Percentiles rank a stretch among this genome's conserved stretches.
Evolutionary conservation across 2,888 invertebrate genomes (phyloP).

Genomic region (Meloe dianella): DNA sequence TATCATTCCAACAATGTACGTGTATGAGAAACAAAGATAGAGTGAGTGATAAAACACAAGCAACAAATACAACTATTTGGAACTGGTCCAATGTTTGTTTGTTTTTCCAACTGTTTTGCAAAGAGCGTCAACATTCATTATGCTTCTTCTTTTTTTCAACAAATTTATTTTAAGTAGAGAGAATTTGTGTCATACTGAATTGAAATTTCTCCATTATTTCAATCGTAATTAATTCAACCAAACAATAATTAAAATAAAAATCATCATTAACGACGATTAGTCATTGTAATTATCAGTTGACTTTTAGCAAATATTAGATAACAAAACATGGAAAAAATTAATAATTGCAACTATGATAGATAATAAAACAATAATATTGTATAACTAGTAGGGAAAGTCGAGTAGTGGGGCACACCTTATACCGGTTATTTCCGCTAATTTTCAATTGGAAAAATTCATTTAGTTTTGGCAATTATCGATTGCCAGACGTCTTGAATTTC

Average conservation of each 20-base stretch:
- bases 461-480: too few species aligned
- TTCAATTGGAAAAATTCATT: too few species aligned
- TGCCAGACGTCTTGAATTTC: too few species aligned
- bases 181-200: neutral
- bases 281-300: conserved; percentile 10
- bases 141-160: too few species aligned
- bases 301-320: conserved; percentile 7
- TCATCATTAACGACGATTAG: neutral
- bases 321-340: neutral
- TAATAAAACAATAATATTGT: too few species aligned
- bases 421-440: too few species aligned
- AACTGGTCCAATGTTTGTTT: conserved; percentile 38
- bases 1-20: neutral
- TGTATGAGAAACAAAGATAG: neutral
- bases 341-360: too few species aligned
- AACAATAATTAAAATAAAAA: neutral
- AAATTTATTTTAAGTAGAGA: conserved; percentile 3
- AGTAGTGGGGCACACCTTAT: too few species aligned
- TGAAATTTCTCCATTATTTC: neutral
- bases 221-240: neutral
- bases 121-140: too few species aligned
- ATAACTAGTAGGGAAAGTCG: too few species aligned
- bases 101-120: too few species aligned
- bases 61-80: conserved; percentile 38
- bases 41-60: conserved; percentile 33